Base-by-base conservation (phyloP, 2,888 invertebrate genomes). In the Ceratothoa steindachneri region DNA sequence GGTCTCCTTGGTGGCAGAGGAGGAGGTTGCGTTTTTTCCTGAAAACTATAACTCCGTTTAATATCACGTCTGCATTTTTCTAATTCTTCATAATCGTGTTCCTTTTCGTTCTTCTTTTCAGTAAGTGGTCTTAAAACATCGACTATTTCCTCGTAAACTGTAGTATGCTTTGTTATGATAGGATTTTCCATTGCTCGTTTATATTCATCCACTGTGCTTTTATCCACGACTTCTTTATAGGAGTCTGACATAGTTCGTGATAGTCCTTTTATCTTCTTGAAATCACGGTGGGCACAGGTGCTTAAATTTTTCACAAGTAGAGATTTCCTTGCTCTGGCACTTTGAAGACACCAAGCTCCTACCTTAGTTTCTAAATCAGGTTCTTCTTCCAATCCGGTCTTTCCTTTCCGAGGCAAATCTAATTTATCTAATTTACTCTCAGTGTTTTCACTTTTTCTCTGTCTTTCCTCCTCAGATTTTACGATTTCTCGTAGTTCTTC, bases 21-120 rank as follows among this genome's bases (percentile, higher is more conserved):
- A 27, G 79, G 79, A 15, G 79, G 79, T 24, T 76, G 73, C 19
- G 76, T 74, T 28, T 79, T 79, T 41, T 79, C 79, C 30, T 79
- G 79, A 55, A 79, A 79, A 41, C 79, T 79, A 66, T 76, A 79
- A 60, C 79, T 79, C n/a, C 79, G 52, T 68, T 79, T 79, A 19
- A 79, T 79, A 55, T 79, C 79, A 27, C 71, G 55, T 55, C 79
- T 75, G 29, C 75, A 72, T 60, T 79, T 79, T 53, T 79, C 79
- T 29, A 79, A 64, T 52, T 79, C 79, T 28, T 79, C 79, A 51
- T 79, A 79, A 30, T 79, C 79, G 29, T 74, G 79, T 31, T 79
- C 79, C 51, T 76, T 76, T 22, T 72, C 67, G 24, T 51, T n/a
- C 51, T 55, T 60, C 19, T 76, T 73, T 22, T 71, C 69, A 41